Evolutionary conservation across 1,140 invertebrate genomes (phyloP), one percentile per base, ranked within the genome.

Genomic region (Achatina immaculata): DNA sequence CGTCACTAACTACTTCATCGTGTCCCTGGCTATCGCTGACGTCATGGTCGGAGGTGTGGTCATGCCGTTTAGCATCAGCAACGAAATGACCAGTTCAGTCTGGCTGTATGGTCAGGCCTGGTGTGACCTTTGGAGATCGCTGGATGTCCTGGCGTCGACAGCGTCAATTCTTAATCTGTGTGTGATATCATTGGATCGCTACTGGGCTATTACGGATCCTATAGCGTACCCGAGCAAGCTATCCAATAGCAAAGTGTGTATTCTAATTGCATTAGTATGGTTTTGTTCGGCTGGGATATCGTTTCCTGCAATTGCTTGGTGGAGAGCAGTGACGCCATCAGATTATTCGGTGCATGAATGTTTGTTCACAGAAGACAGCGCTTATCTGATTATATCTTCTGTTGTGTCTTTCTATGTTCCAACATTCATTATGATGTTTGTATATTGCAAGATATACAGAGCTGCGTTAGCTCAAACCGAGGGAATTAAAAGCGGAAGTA

Each of bases 1-100:
- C 81, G 97, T 99, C 0, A 98, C 99, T 87, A 99, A 99, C 92
- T 99, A 98, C 91, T 98, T 99, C 91, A 96, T 99, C 84, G 97
- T 99, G 0, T 99, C 97, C 11, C 91, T 99, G 78, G 98, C 98
- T 0, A 96, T 98, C n/a, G 97, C 98, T 0, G 98, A 99, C 90
- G 93, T 99, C n/a, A 96, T 96, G 14, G 97, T 99, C 0, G 98
- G 98, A 0, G 94, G 98, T 69, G 92, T 99, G 28, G 98, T 99
- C 34, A 95, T 99, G 93, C 98, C 98, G 19, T 95, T 99, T 86
- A 98, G 98, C 91, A 96, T 99, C 9, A 96, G 96, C 69, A 96
- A 98, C 88, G 95, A 96, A 4, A 94, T 99, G 65, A 92, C 97
- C 31, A 92, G 94, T 78, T 77, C 84, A 28, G 24, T 95, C 42